These are phyloP conservation scores for Sciaenops ocellatus DNA, from an alignment of 2,797 vertebrate genomes.

Conservation along the genomic window DNA sequence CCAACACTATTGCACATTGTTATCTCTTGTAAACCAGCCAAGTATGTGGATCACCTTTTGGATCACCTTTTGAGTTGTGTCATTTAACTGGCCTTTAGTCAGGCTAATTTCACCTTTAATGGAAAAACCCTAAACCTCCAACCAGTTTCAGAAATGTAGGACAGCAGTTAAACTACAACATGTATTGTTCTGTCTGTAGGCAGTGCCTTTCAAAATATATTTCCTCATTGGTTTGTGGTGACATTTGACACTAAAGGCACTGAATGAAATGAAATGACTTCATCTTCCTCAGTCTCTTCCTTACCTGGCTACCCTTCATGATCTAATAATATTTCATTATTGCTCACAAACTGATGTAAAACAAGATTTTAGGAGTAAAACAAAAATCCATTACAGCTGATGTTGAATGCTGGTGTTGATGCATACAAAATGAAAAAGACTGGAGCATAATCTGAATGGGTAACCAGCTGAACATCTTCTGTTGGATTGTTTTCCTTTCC, in stretches of 20 bases:
- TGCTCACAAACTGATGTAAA: constrained; percentile 41
- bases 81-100: neutral
- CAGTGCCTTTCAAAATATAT: neutral
- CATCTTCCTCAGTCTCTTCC: constrained; percentile 3
- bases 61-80: neutral
- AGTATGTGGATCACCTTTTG: neutral
- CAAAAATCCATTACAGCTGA: neutral
- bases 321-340: constrained; percentile 28
- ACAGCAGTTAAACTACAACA: neutral
- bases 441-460: neutral
- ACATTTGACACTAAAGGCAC: constrained; percentile 61
- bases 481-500: constrained; percentile 10
- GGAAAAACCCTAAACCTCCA: constrained; percentile 28
- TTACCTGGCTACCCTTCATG: constrained; percentile 18
- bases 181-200: neutral
- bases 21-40: constrained; percentile 35
- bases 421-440: neutral
- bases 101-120: constrained; percentile 21
- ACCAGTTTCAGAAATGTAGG: constrained; percentile 15
- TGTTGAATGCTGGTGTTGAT: neutral
- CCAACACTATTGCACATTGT: constrained; percentile 66
- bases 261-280: constrained; percentile 37
- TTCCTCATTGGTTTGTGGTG: constrained; percentile 42
- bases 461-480: constrained; percentile 22
- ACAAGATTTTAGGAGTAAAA: neutral